These are phyloP conservation scores for Micoletzkya japonica DNA, from an alignment of 2,888 invertebrate species.

Conservation along the genomic window DNA sequence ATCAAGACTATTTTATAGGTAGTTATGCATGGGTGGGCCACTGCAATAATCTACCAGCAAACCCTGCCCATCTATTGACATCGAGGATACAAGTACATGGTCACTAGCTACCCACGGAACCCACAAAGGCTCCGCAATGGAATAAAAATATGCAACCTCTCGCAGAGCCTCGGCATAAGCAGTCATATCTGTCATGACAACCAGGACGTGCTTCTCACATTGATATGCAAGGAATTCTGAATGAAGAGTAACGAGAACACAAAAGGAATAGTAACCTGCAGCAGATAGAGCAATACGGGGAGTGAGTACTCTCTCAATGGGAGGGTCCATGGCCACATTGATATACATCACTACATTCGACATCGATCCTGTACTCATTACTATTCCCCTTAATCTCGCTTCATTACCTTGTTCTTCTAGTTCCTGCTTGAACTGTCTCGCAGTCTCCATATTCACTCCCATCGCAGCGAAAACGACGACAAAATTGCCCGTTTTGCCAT, in stretches of 20 bases:
- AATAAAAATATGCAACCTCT: too few relatives aligned
- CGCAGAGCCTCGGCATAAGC: constrained; percentile 98
- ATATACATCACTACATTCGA: constrained; percentile 98
- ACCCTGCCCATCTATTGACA: too few relatives aligned
- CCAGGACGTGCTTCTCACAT: constrained; percentile 98
- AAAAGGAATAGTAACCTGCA: constrained; percentile 68
- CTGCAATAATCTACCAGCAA: too few relatives aligned
- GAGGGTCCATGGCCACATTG: constrained; percentile 98
- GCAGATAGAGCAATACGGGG: constrained; percentile 94
- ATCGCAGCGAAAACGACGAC: constrained; percentile 99
- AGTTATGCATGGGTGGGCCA: too few relatives aligned
- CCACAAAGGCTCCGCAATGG: too few relatives aligned
- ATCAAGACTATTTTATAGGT: too few relatives aligned
- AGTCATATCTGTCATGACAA: constrained; percentile 98
- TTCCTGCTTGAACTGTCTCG: constrained; percentile 96
- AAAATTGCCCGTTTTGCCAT: constrained; percentile 84
- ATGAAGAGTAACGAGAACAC: background rate
- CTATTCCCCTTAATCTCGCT: background rate
- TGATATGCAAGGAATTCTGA: constrained; percentile 96
- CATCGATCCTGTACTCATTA: constrained; percentile 75
- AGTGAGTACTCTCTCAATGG: constrained; percentile 98
- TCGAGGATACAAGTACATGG: too few relatives aligned
- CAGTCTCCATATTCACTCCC: constrained; percentile 84
- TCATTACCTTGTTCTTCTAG: constrained; percentile 73
- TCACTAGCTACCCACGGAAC: too few relatives aligned